Conservation (phyloP, 2,797 vertebrate species). For the Apogon talboti region DNA sequence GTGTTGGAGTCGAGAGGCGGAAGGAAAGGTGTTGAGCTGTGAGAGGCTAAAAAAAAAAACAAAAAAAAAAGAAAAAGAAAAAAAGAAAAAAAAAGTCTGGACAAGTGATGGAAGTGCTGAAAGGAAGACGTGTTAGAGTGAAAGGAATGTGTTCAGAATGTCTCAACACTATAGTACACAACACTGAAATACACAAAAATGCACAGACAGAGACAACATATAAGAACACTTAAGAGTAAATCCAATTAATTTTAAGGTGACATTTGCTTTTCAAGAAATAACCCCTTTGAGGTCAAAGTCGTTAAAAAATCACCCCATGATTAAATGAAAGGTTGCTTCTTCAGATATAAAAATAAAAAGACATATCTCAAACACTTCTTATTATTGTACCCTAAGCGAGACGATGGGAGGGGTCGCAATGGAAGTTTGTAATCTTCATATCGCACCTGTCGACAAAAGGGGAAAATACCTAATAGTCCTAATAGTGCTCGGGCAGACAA, state of each 20-base stretch:
- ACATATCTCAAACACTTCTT: constrained; percentile 42
- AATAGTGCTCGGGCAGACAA: constrained; percentile 36
- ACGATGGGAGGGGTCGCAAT: constrained; percentile 22
- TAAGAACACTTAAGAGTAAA: not conserved
- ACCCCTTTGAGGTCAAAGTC: constrained; percentile 3
- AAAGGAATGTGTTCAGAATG: constrained; percentile 7
- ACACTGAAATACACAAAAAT: not conserved
- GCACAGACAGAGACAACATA: not conserved
- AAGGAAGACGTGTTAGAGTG: constrained; percentile 43
- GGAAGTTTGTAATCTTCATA: constrained; percentile 43
- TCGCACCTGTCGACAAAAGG: constrained; percentile 48
- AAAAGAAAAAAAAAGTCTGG: constrained; percentile 7
- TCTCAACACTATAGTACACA: not conserved
- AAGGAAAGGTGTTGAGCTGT: constrained; percentile 36
- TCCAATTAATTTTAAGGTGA: not conserved
- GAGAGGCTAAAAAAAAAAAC: constrained; percentile 24
- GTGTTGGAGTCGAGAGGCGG: constrained; percentile 24
- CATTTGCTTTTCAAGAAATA: not conserved
- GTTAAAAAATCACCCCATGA: constrained; percentile 1
- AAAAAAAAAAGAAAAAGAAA: too few relatives aligned
- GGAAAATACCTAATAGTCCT: constrained; percentile 28
- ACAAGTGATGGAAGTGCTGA: constrained; percentile 38
- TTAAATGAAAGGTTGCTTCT: constrained; percentile 27
- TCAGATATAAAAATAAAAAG: constrained; percentile 40
- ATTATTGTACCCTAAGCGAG: constrained; percentile 26